A percentile compares a stretch with the other conserved stretches of the same genome.
Evolutionary conservation across 2,888 invertebrate species (phyloP).

Genomic region (Dicyrtoma fusca): DNA sequence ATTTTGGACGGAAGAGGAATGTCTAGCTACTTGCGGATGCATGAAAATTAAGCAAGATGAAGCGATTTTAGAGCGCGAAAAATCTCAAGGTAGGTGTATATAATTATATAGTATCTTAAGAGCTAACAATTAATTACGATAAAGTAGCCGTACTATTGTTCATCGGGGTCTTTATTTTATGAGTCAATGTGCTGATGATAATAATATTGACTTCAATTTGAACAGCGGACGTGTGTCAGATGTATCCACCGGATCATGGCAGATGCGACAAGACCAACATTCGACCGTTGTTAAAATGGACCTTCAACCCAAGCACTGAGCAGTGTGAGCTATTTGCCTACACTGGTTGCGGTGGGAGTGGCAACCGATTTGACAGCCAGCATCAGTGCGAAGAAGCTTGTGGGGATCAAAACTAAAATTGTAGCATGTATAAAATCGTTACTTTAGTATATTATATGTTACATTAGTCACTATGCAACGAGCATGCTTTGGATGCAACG

Average conservation of each 20-base stretch:
- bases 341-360: slow-evolving; percentile 55
- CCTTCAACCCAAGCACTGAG: slow-evolving; percentile 40
- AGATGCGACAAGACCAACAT: not conserved
- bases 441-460: too few relatives aligned
- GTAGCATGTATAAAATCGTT: too few relatives aligned
- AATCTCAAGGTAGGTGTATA: not conserved
- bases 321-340: slow-evolving; percentile 48
- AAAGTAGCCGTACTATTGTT: too few relatives aligned
- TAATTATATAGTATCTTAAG: not conserved
- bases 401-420: slow-evolving; percentile 34
- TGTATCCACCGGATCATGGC: slow-evolving; percentile 37
- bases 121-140: too few relatives aligned
- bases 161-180: too few relatives aligned
- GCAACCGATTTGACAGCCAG: slow-evolving; percentile 46
- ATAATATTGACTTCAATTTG: too few relatives aligned
- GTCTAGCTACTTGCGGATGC: not conserved
- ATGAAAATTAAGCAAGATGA: not conserved
- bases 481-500: too few relatives aligned
- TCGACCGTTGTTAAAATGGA: slow-evolving; percentile 34
- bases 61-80: not conserved
- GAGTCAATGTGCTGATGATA: too few relatives aligned
- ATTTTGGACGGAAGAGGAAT: slow-evolving; percentile 22
- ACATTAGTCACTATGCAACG: too few relatives aligned
- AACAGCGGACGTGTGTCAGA: slow-evolving; percentile 42
- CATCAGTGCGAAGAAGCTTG: slow-evolving; percentile 43